Base-by-base conservation (phyloP, 2,888 invertebrate genomes). In the Tenthredo distinguenda region DNA sequence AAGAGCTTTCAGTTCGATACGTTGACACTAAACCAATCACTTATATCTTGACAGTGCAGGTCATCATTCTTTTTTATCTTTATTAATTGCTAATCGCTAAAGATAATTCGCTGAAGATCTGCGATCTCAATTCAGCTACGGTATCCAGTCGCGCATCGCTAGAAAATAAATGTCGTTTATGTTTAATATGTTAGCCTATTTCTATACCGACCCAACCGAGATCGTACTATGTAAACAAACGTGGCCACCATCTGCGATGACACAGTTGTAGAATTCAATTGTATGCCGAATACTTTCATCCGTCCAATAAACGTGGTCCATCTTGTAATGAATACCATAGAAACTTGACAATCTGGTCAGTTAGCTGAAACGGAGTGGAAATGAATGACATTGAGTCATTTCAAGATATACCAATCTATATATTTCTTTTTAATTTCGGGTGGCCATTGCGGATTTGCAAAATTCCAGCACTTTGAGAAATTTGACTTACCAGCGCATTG, bases 1-100 rank as follows among this genome's bases (percentile, higher is more conserved):
- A 74, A 74, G 40, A 74, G 43, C 47, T 21, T 31, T n/a, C 26
- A 21, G 15, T 12, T n/a, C 10, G 71, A 83, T 47, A 58, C 62
- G 55, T 37, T 21, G 81, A 58, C 21, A 47, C 43, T 18, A 21
- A 71, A 71, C 3, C 50, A 37, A 84, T 84, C 47, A 47, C 40
- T 71, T 15, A 71, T 71, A 12, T 31, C 43, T 68, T 71, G 21
- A 37, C 34, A 21, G 37, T 15, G 18, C n/a, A 12, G 34, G 18
- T 4, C 40, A 43, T 43, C 72, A 10, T 72, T 68, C 15, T 21
- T 43, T 21, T 68, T 68, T 34, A 34, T 31, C 68, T 34, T 34
- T 26, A 34, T 9, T 12, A 62, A 62, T 26, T 12, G 21, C 62
- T 62, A 26, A 62, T 62, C 26, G 21, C 62, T 21, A 26, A 26